A percentile compares a stretch with the other conserved stretches of the same genome.
These are phyloP conservation scores for Rotaria socialis DNA, from an alignment of 2,888 invertebrate genomes.

Conservation along the genomic window DNA sequence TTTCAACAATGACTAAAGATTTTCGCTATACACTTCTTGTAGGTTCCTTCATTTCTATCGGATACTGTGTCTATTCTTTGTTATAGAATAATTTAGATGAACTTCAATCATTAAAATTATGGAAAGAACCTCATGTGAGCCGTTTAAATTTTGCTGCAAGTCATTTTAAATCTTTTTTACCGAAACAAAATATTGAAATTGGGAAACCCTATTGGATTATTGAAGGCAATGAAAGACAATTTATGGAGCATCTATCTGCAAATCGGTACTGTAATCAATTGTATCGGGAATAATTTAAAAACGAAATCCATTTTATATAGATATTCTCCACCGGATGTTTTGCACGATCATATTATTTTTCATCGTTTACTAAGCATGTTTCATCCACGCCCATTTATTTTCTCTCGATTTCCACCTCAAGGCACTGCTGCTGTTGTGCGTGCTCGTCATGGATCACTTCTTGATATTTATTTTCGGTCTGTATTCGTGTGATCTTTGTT, in stretches of 20 bases:
- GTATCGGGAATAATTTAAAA: not conserved
- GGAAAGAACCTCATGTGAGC: conserved; percentile 50
- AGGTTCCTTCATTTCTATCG: conserved; percentile 16
- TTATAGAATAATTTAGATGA: conserved; percentile 39
- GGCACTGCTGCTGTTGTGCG: conserved; percentile 53
- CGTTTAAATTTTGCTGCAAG: conserved; percentile 51
- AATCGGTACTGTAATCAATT: not conserved
- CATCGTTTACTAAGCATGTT: conserved; percentile 53
- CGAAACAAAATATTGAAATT: conserved; percentile 47
- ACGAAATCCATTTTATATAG: conserved; percentile 43
- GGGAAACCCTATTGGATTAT: conserved; percentile 38
- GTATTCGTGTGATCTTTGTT: not conserved
- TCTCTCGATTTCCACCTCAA: conserved; percentile 54
- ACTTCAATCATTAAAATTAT: conserved; percentile 48
- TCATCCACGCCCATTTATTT: conserved; percentile 57
- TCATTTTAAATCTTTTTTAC: conserved; percentile 52
- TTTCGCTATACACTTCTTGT: conserved; percentile 47
- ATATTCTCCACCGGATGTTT: conserved; percentile 52
- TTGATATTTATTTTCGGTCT: conserved; percentile 57
- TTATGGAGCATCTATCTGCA: not conserved
- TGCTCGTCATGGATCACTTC: conserved; percentile 52
- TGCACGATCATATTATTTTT: conserved; percentile 49
- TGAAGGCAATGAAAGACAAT: not conserved
- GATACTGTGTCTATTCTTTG: not conserved
- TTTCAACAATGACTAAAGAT: conserved; percentile 52